phyloP scores from a whole-genome alignment of 2,113 vertebrate genomes.

The Oreotragus oreotragus region DNA sequence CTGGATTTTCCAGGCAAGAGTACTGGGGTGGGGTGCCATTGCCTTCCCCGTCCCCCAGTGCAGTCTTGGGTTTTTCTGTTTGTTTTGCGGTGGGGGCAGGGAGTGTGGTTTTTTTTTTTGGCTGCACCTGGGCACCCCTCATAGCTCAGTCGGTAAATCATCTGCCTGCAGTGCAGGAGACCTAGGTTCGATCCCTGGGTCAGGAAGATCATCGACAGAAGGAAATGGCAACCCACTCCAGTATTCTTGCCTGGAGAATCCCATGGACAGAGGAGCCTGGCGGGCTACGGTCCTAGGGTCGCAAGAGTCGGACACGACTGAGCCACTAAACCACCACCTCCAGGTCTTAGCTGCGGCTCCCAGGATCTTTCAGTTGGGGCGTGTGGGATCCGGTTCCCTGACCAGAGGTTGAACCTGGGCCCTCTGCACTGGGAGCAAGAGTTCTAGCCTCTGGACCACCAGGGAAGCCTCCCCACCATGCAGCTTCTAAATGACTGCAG shows the following conservation, averaged over 20 bases:
- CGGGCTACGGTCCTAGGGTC: not conserved
- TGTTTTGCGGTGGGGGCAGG: fast-evolving
- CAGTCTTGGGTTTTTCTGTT: not conserved
- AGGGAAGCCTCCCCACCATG: not conserved
- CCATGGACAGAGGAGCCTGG: not conserved
- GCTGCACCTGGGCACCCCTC: not conserved
- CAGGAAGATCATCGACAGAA: not conserved
- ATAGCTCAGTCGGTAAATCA: not conserved
- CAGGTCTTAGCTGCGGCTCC: not conserved
- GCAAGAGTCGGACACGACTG: fast-evolving
- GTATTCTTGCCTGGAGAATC: not conserved
- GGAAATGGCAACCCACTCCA: not conserved
- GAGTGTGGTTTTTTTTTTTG: not conserved
- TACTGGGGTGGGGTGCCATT: no score
- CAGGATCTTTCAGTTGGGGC: not conserved
- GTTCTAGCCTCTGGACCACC: not conserved
- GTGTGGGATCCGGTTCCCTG: not conserved
- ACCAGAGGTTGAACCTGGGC: not conserved
- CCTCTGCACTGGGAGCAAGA: not conserved
- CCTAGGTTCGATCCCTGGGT: not conserved
- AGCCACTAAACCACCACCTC: not conserved
- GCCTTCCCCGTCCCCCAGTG: not conserved
- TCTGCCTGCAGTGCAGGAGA: not conserved
- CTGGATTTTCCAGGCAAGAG: no score
- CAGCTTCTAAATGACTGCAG: not conserved